These are phyloP conservation scores for Xyrauchen texanus DNA, from an alignment of 2,113 vertebrate genomes.

Conservation along the genomic window DNA sequence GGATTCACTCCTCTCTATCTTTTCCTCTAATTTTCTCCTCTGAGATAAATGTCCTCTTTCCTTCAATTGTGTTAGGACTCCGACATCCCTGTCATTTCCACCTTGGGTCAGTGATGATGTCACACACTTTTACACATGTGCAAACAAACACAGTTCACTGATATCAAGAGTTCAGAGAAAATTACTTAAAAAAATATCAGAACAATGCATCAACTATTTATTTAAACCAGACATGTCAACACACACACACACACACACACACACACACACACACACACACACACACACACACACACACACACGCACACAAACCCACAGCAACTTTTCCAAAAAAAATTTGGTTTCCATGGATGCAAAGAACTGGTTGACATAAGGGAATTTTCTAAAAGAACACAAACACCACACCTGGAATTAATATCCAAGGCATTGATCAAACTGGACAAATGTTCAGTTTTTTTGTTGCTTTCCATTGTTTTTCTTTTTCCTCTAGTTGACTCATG, in stretches of 20 bases:
- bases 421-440: not conserved
- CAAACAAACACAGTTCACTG: not conserved
- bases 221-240: slow-evolving; percentile 36
- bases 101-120: slow-evolving; percentile 6
- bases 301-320: slow-evolving; percentile 9
- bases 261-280: not conserved
- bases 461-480: not conserved
- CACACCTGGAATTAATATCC: slow-evolving; percentile 35
- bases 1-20: not conserved
- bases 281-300: no score
- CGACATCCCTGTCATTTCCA: slow-evolving; percentile 36
- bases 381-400: not conserved
- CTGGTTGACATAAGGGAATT: slow-evolving; percentile 27
- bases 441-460: not conserved
- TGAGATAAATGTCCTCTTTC: slow-evolving; percentile 35
- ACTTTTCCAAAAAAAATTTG: slow-evolving; percentile 24
- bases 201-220: slow-evolving; percentile 33
- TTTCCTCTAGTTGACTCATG: not conserved
- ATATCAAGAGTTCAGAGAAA: slow-evolving; percentile 25
- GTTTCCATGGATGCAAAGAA: slow-evolving; percentile 35
- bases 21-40: slow-evolving; percentile 31
- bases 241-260: not conserved
- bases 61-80: slow-evolving; percentile 37
- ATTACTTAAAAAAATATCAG: not conserved
- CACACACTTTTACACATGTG: not conserved